Percentiles rank a stretch among this genome's conserved stretches.
Evolutionary conservation across 2,888 invertebrate genomes (phyloP).

Genomic region (Hypselothyrea guttata): DNA sequence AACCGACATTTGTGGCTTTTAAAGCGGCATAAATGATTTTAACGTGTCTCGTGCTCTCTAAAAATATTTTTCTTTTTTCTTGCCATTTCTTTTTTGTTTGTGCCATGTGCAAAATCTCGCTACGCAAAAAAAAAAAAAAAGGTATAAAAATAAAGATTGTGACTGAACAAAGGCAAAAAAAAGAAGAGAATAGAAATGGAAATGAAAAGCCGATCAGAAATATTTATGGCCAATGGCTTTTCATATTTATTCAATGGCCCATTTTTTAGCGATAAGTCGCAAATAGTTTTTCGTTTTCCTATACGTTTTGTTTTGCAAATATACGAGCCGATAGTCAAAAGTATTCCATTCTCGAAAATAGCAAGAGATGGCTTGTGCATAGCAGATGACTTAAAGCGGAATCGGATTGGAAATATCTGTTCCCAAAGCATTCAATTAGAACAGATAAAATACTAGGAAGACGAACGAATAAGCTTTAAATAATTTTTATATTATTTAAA

Average conservation of each 20-base stretch:
- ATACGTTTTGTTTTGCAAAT: slow-evolving; percentile 13
- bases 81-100: slow-evolving; percentile 31
- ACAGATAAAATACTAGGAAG: too few relatives aligned
- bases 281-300: slow-evolving; percentile 63
- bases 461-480: too few relatives aligned
- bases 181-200: slow-evolving; percentile 36
- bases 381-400: not conserved
- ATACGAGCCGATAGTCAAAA: too few relatives aligned
- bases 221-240: slow-evolving; percentile 71
- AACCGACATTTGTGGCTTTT: slow-evolving; percentile 67
- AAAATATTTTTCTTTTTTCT: not conserved
- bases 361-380: slow-evolving; percentile 4
- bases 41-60: slow-evolving; percentile 29
- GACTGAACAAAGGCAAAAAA: slow-evolving; percentile 16
- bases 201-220: slow-evolving; percentile 58
- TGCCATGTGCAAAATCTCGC: slow-evolving; percentile 53
- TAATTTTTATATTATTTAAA: too few relatives aligned
- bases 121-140: slow-evolving; percentile 18
- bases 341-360: too few relatives aligned
- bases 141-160: slow-evolving; percentile 32
- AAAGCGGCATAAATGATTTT: slow-evolving; percentile 73
- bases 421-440: too few relatives aligned
- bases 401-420: not conserved
- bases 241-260: slow-evolving; percentile 75
- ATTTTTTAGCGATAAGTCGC: slow-evolving; percentile 71